Conservation (phyloP, 2,888 invertebrate genomes). For the Brachyptera risi region DNA sequence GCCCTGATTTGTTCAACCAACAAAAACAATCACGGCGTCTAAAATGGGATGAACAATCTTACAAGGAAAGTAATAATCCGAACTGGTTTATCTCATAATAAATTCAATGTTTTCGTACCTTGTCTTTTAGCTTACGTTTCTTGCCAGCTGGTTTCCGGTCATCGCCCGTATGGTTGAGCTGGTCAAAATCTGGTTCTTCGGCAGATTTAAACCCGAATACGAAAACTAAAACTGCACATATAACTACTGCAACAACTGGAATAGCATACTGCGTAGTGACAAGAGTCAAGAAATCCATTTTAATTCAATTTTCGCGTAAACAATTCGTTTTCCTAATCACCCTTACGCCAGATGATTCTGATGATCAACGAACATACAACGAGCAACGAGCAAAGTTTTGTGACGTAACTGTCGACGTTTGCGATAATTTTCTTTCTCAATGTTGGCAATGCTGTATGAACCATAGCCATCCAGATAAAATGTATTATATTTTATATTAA, state of each 20-base stretch:
- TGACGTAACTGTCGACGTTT: constrained; percentile 17
- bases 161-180: constrained; percentile 57
- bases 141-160: constrained; percentile 65
- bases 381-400: background rate
- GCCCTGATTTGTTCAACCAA: too few species aligned
- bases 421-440: too few species aligned
- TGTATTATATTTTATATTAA: too few species aligned
- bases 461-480: background rate
- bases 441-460: too few species aligned
- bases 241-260: constrained; percentile 59
- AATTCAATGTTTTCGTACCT: constrained; percentile 34
- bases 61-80: too few species aligned
- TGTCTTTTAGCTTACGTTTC: constrained; percentile 50
- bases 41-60: too few species aligned
- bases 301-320: background rate
- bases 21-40: too few species aligned
- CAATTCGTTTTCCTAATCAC: background rate
- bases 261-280: constrained; percentile 51
- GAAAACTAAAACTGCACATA: constrained; percentile 70
- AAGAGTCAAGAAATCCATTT: constrained; percentile 39
- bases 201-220: constrained; percentile 75
- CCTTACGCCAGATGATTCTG: background rate
- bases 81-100: constrained; percentile 6
- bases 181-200: constrained; percentile 76
- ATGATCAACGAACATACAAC: background rate